A percentile compares a stretch with the other conserved stretches of the same genome.
phyloP scores from a whole-genome alignment of 2,888 invertebrate genomes.

The Patella pellucida region DNA sequence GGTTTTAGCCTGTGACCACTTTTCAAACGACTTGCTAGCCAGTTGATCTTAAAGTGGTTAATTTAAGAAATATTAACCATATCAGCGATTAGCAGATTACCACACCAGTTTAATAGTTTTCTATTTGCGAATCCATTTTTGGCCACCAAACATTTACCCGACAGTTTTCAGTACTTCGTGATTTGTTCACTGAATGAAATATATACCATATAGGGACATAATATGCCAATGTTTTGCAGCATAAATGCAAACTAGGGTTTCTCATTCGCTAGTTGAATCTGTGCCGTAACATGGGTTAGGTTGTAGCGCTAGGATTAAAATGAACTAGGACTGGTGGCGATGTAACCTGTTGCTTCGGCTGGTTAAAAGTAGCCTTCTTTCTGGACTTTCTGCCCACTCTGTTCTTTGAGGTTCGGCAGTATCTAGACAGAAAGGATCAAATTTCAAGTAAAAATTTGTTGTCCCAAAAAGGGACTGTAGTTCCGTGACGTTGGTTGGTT shows the following conservation, averaged over 20 bases:
- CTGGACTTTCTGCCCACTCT: too few relatives aligned
- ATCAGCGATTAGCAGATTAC: too few relatives aligned
- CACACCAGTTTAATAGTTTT: too few relatives aligned
- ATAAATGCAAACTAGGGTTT: background rate
- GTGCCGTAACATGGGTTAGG: background rate
- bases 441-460: conserved; percentile 10
- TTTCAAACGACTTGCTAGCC: too few relatives aligned
- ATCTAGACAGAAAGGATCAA: background rate
- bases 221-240: background rate
- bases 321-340: conserved; percentile 7
- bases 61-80: too few relatives aligned
- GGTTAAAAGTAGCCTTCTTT: background rate
- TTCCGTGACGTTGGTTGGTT: too few relatives aligned
- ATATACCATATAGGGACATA: too few relatives aligned
- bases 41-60: too few relatives aligned
- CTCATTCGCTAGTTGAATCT: background rate
- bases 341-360: background rate
- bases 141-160: background rate
- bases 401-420: background rate
- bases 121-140: too few relatives aligned
- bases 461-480: background rate
- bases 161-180: background rate
- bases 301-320: background rate
- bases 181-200: too few relatives aligned
- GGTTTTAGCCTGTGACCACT: too few relatives aligned